Evolutionary conservation across 2,113 vertebrate species (phyloP).

Genomic region (Capreolus pygargus): DNA sequence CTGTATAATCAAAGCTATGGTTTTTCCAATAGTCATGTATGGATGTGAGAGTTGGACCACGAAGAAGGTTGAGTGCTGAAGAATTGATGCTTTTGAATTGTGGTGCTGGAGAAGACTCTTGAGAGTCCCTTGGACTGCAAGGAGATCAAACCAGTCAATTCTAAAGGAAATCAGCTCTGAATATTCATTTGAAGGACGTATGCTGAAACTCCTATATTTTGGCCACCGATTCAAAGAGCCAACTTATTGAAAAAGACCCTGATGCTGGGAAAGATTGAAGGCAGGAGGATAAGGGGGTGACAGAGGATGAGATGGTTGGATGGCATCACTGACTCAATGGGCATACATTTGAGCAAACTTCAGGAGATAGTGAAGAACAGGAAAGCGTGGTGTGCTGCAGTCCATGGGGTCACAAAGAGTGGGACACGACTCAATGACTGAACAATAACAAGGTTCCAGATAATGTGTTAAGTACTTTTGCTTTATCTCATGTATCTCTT

Average conservation of each 20-base stretch:
- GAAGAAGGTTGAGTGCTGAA: neutral
- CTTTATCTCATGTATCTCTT: neutral
- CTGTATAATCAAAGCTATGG: neutral
- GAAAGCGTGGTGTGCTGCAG: rapidly evolving
- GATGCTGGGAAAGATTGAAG: neutral
- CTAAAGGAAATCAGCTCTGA: neutral
- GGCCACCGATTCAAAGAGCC: neutral
- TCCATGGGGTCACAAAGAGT: neutral
- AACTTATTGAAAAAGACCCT: neutral
- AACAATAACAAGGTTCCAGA: neutral
- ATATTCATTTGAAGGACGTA: neutral
- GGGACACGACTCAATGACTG: neutral
- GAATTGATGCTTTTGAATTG: neutral
- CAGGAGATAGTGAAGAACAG: neutral
- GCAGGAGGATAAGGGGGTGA: neutral
- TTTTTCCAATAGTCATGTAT: neutral
- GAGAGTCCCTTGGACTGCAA: neutral
- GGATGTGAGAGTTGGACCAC: neutral
- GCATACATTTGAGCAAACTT: neutral
- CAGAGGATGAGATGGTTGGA: neutral
- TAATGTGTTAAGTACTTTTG: neutral
- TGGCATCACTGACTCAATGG: neutral
- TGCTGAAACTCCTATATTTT: neutral
- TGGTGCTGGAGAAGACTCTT: neutral
- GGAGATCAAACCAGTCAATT: neutral